Percentiles rank a stretch among this genome's conserved stretches.
These are phyloP conservation scores for Ptilonorhynchus violaceus DNA, from an alignment of 2,113 vertebrate species.

Conservation along the genomic window DNA sequence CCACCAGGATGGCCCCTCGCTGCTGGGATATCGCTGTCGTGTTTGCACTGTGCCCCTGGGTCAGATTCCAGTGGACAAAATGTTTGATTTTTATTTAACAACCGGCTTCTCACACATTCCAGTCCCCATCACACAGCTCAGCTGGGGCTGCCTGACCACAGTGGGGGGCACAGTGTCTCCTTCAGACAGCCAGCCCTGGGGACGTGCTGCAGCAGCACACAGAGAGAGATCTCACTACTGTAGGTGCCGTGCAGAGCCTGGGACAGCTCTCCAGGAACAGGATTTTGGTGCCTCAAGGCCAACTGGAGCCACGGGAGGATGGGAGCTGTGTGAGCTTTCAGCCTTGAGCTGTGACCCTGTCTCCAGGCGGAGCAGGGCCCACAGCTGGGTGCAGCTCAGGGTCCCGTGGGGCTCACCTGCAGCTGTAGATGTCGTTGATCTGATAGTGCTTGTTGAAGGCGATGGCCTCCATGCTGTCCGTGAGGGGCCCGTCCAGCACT, in stretches of 20 bases:
- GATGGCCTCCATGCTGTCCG: slow-evolving; percentile 96
- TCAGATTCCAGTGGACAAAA: not conserved
- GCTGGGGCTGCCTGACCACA: not conserved
- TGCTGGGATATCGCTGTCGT: rapidly evolving
- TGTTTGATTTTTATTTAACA: not conserved
- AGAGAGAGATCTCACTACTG: not conserved
- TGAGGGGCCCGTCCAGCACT: slow-evolving; percentile 93
- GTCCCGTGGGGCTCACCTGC: slow-evolving; percentile 79
- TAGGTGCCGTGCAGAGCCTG: not conserved
- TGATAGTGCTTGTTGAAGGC: slow-evolving; percentile 99
- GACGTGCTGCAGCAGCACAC: not conserved
- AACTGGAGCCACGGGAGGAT: not conserved
- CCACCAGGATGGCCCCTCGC: not conserved
- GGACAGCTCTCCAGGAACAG: not conserved
- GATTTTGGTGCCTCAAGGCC: not conserved
- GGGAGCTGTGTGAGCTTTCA: not conserved
- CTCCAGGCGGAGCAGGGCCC: not conserved
- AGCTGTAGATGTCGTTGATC: slow-evolving; percentile 98
- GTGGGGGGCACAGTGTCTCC: not conserved
- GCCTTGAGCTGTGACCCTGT: rapidly evolving
- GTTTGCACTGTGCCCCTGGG: not conserved
- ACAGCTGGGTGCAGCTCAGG: not conserved
- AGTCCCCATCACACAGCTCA: rapidly evolving
- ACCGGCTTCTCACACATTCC: not conserved
- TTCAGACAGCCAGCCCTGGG: not conserved